Base-by-base conservation (phyloP, 2,797 vertebrate genomes). In the Darevskia nairensis region DNA sequence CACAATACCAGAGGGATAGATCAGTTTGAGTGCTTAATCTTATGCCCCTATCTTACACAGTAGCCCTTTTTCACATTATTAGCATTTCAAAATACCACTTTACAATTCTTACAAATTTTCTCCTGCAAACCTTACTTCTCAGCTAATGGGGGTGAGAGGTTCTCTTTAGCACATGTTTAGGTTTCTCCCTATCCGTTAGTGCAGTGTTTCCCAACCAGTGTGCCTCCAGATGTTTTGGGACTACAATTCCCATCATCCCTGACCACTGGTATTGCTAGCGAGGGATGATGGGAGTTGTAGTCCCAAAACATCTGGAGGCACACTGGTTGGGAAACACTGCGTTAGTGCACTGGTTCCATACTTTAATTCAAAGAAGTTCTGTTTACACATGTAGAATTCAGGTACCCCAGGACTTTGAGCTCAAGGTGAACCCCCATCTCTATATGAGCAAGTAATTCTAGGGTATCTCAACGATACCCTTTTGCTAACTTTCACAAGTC, bases 1-100 rank as follows among this genome's bases (percentile, higher is more conserved):
- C 93, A 94, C 35, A 86, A 94, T 95, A 93, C 95, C 94, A 88
- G 68, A 89, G 94, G 95, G 94, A 95, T 92, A 82, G 91, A 96
- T 96, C 93, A 86, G 92, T 95, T 95, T 90, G 88, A 95, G 89
- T 87, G 88, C 95, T 95, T 94, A 94, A 94, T 92, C 93, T 95
- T 86, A 91, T 94, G 90, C 84, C 91, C 91, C 83, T 89, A 86
- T 91, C 92, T 90, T 92, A 91, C 92, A 93, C 84, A 84, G 85
- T 77, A 66, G 88, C 44, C 92, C 93, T 91, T 74, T 64, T 93
- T 94, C 71, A 91, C 81, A 66, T 85, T 90, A 89, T 94, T 94
- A 94, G 84, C 69, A 91, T 91, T 93, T 89, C 86, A 88, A 88
- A 92, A 91, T 59, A 80, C 87, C 86, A 64, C 55, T 94, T 92